A percentile compares a stretch with the other conserved stretches of the same genome.
These are phyloP conservation scores for Chloroceryle amazona DNA, from an alignment of 2,797 vertebrate species.

Conservation along the genomic window DNA sequence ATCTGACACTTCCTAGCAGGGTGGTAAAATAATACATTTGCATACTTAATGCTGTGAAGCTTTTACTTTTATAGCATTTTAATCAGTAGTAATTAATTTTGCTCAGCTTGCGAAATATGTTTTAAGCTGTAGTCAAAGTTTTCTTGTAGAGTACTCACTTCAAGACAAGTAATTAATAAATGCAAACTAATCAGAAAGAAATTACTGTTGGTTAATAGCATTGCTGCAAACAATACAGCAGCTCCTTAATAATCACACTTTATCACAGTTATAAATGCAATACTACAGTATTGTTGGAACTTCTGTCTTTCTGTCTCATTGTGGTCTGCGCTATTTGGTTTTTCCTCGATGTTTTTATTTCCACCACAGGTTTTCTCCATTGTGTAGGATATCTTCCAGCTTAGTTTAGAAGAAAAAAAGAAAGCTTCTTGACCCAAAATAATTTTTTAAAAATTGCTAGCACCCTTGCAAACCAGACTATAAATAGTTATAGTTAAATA, in stretches of 20 bases:
- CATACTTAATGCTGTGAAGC: neutral
- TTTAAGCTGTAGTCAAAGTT: neutral
- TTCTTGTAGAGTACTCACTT: neutral
- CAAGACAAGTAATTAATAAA: neutral
- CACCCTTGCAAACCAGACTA: neutral
- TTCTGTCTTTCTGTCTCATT: neutral
- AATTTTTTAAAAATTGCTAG: neutral
- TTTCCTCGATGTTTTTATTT: neutral
- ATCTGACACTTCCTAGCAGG: neutral
- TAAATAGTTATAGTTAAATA: neutral
- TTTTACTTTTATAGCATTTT: neutral
- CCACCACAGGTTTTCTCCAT: neutral
- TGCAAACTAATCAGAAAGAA: neutral
- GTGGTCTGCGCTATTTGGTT: neutral
- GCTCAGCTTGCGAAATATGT: neutral
- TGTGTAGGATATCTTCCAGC: neutral
- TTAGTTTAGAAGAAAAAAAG: neutral
- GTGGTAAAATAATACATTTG: neutral
- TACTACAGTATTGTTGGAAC: neutral
- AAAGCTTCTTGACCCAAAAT: neutral
- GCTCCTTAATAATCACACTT: neutral
- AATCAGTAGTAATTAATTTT: neutral
- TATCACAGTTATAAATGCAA: neutral
- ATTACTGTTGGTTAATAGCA: neutral
- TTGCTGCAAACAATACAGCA: neutral